Base-by-base conservation (phyloP, 1,140 invertebrate genomes). In the Dendrolimus kikuchii region DNA sequence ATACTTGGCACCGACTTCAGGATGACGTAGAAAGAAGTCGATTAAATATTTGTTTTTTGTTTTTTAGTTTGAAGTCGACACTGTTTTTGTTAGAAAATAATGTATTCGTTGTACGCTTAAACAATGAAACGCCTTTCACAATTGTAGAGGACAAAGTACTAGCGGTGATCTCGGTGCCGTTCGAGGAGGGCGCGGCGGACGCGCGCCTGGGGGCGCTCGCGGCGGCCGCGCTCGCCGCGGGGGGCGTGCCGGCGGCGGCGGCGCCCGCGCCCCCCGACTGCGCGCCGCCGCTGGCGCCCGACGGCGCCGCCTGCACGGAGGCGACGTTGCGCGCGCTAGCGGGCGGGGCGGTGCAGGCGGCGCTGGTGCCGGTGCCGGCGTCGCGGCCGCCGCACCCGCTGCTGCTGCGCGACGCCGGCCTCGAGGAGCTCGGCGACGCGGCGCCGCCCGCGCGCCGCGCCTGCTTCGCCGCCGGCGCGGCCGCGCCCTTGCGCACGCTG, bases 361-460 rank as follows among this genome's bases (percentile, higher is more conserved):
- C 54, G 40, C 23, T 59, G 40, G 43, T 59, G 49, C 44, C 48
- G 6, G 8, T 53, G 46, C 49, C 49, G 37, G 53, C 52, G 6
- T 49, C 50, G 39, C 57, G 47, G 5, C 50, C 49, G 42, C 53
- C 50, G 38, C 53, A 47, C 38, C 45, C 40, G 40, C 58, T 55
- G 53, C 38, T 36, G 36, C 52, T 59, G 52, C 52, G 57, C n/a
- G 53, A 60, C 53, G 23, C 7, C 8, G 58, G 58, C 5, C 53
- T 60, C 6, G 46, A 49, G 54, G 53, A 55, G 50, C 50, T 56
- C 5, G 58, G 58, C 7, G 58, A 55, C 94, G 49, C 81, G 93
- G 74, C 87, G 7, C 94, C 93, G 0, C 90, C 94, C 90, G 92
- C 52, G 91, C 93, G 47, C 93, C 96, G 88, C 90, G 92, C 64